Percentiles rank a stretch among this genome's conserved stretches.
phyloP scores from a whole-genome alignment of 2,888 invertebrate species.

The Mythimna loreyi region DNA sequence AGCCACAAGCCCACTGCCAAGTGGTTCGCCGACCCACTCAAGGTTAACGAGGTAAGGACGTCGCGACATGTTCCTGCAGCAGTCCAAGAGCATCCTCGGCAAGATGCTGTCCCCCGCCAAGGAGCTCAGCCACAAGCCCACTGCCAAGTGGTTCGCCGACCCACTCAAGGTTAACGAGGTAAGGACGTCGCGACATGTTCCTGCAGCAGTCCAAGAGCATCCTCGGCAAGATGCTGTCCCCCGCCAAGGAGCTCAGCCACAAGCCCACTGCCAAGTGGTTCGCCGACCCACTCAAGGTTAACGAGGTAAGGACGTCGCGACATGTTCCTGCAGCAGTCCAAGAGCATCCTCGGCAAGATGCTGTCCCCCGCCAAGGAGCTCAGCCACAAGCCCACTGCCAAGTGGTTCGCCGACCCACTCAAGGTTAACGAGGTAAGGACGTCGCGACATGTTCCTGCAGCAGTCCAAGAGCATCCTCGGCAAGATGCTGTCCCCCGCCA shows the following conservation, averaged over 20 bases:
- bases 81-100: constrained; percentile 93
- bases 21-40: constrained; percentile 78
- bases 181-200: constrained; percentile 89
- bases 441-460: constrained; percentile 86
- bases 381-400: constrained; percentile 72
- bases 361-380: constrained; percentile 93
- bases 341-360: constrained; percentile 94
- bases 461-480: constrained; percentile 94
- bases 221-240: constrained; percentile 94
- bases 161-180: constrained; percentile 67
- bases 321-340: constrained; percentile 91
- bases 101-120: constrained; percentile 95
- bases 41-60: constrained; percentile 90
- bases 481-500: constrained; percentile 94
- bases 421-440: constrained; percentile 88
- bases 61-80: constrained; percentile 85
- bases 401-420: constrained; percentile 79
- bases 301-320: constrained; percentile 91
- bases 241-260: constrained; percentile 90
- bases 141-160: constrained; percentile 81
- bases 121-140: constrained; percentile 82
- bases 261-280: constrained; percentile 81
- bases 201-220: constrained; percentile 93
- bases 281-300: constrained; percentile 70
- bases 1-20: constrained; percentile 73